phyloP scores from a whole-genome alignment of 2,888 invertebrate species.

The Hydriomena furcata region DNA sequence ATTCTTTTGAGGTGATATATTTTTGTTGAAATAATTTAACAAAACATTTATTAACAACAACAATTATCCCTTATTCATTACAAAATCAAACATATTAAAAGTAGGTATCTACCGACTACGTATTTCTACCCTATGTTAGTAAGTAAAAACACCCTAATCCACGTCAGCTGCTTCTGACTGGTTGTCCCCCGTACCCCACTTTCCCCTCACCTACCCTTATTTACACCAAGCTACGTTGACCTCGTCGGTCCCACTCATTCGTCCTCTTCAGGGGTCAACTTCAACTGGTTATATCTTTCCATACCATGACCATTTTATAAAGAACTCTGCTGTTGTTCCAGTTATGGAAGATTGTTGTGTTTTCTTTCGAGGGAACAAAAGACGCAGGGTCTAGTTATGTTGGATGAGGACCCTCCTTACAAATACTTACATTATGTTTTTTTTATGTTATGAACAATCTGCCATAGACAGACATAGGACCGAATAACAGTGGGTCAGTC shows the following conservation, averaged over 20 bases:
- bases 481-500: slow-evolving; percentile 5
- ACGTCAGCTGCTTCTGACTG: slow-evolving; percentile 81
- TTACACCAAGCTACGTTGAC: slow-evolving; percentile 55
- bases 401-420: slow-evolving; percentile 59
- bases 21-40: not conserved
- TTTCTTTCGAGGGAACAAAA: slow-evolving; percentile 35
- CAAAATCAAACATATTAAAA: slow-evolving; percentile 38
- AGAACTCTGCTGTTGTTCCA: slow-evolving; percentile 44
- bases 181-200: slow-evolving; percentile 50
- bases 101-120: slow-evolving; percentile 50
- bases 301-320: slow-evolving; percentile 40
- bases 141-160: slow-evolving; percentile 80
- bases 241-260: slow-evolving; percentile 40
- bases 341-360: slow-evolving; percentile 23
- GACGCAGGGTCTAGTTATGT: slow-evolving; percentile 40
- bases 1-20: not conserved
- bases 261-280: slow-evolving; percentile 47
- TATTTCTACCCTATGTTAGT: slow-evolving; percentile 60
- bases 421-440: slow-evolving; percentile 73
- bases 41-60: slow-evolving; percentile 12
- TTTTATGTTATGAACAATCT: slow-evolving; percentile 39
- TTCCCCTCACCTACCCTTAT: slow-evolving; percentile 60
- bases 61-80: slow-evolving; percentile 37
- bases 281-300: slow-evolving; percentile 45
- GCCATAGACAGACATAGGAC: slow-evolving; percentile 3